A percentile compares a stretch with the other conserved stretches of the same genome.
These are phyloP conservation scores for Theristicus caerulescens DNA, from an alignment of 2,113 vertebrate genomes.

Conservation along the genomic window DNA sequence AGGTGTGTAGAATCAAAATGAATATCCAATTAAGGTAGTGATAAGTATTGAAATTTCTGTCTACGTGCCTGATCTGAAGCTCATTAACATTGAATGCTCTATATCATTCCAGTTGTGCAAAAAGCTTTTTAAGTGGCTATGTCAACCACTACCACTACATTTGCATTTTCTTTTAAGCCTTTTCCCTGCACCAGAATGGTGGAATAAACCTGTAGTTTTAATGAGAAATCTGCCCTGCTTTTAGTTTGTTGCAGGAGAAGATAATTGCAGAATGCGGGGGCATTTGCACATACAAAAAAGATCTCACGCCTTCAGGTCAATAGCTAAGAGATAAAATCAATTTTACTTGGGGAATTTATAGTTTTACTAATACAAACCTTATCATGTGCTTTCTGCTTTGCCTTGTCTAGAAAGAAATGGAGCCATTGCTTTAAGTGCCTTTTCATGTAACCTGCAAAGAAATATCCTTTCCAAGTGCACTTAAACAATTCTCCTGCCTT, in stretches of 20 bases:
- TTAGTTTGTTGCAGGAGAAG: not conserved
- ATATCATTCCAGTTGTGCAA: not conserved
- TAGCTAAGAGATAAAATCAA: not conserved
- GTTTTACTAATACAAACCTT: not conserved
- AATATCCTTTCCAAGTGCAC: not conserved
- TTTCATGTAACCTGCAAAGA: not conserved
- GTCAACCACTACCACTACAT: not conserved
- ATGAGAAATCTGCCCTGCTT: not conserved
- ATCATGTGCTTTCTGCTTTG: not conserved
- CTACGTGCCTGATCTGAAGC: not conserved
- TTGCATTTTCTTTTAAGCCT: not conserved
- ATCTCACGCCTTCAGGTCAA: not conserved
- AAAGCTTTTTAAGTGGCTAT: not conserved
- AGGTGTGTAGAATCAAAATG: not conserved
- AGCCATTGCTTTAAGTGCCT: not conserved
- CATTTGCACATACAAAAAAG: not conserved
- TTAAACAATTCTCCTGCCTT: not conserved
- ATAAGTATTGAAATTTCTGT: not conserved
- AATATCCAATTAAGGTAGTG: not conserved
- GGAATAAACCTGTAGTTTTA: not conserved
- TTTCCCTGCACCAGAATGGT: not conserved
- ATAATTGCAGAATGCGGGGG: not conserved
- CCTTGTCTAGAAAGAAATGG: not conserved
- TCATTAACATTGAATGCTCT: not conserved
- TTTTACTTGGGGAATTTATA: not conserved